Base-by-base conservation (phyloP, 2,113 vertebrate species). In the Cromileptes altivelis region DNA sequence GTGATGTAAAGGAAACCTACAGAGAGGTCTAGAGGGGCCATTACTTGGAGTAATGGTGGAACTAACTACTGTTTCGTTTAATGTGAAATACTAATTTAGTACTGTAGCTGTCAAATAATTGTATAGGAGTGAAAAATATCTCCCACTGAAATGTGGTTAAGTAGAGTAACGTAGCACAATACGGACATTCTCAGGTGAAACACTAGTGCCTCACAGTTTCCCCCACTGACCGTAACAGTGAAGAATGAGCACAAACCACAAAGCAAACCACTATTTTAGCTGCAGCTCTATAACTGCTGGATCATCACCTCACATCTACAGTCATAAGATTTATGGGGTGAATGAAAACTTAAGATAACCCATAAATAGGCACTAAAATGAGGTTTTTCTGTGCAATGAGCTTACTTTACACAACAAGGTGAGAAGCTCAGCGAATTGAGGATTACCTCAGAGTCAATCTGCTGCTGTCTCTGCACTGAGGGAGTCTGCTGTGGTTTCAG, bases 401-500 rank as follows among this genome's bases (percentile, higher is more conserved):
- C 79, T 89, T 37, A 81, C 74, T 64, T 79, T 70, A 82, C 80
- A 82, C 70, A 81, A 71, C 69, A 73, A 88, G 79, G 67, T 81
- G 81, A 78, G 68, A 62, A 56, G 82, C 85, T 91, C 78, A 86
- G 76, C 75, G 11, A 33, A 89, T 30, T 45, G 82, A 37, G 81
- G 88, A 88, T 92, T 92, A 93, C n/a, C 45, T 80, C 75, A 30
- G 30, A 78, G 80, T 71, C 62, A 47, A 56, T 80, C 76, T 69
- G 73, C 75, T 81, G 85, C 71, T 87, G 77, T 74, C 77, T 63
- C 68, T 81, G 78, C 55, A 49, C 30, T 37, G 53, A 40, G 21
- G 78, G 80, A 85, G 67, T 65, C 83, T 56, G 63, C 47, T 61
- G 75, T 70, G 61, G 80, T 81, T 77, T 88, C 85, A 65, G 63